A percentile compares a stretch with the other conserved stretches of the same genome.
phyloP scores from a whole-genome alignment of 2,113 vertebrate genomes.

The Dasyurus viverrinus region DNA sequence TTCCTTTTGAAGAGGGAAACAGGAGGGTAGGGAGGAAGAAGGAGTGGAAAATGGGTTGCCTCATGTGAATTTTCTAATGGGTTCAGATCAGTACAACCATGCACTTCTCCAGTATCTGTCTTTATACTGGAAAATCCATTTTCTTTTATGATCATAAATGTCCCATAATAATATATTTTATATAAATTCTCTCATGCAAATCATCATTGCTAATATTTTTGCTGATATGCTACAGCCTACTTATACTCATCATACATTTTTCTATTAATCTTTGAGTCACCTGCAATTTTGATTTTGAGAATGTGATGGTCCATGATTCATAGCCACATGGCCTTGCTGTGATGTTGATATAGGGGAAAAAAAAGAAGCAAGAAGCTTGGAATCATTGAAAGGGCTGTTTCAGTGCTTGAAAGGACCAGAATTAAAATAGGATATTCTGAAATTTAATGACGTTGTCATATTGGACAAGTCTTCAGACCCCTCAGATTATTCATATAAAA shows the following conservation, averaged over 20 bases:
- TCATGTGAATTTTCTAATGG: neutral
- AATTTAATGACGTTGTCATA: constrained; percentile 25
- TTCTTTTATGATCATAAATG: neutral
- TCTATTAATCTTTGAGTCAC: neutral
- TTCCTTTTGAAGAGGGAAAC: neutral
- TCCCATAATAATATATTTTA: neutral
- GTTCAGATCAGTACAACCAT: neutral
- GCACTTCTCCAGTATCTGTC: neutral
- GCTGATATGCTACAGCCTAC: neutral
- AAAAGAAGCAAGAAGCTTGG: neutral
- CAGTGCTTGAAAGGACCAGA: constrained; percentile 25
- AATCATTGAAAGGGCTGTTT: neutral
- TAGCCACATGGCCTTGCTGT: neutral
- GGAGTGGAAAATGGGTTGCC: neutral
- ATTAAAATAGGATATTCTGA: constrained; percentile 13
- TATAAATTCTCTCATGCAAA: neutral
- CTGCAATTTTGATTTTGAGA: neutral
- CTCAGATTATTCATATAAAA: neutral
- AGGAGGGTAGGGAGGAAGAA: no score
- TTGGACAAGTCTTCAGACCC: constrained; percentile 30
- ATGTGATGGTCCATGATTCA: neutral
- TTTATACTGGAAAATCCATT: neutral
- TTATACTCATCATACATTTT: neutral
- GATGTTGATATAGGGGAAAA: neutral
- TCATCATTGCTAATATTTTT: neutral